Base-by-base conservation (phyloP, 1,140 invertebrate genomes). In the Dryas iulia region DNA sequence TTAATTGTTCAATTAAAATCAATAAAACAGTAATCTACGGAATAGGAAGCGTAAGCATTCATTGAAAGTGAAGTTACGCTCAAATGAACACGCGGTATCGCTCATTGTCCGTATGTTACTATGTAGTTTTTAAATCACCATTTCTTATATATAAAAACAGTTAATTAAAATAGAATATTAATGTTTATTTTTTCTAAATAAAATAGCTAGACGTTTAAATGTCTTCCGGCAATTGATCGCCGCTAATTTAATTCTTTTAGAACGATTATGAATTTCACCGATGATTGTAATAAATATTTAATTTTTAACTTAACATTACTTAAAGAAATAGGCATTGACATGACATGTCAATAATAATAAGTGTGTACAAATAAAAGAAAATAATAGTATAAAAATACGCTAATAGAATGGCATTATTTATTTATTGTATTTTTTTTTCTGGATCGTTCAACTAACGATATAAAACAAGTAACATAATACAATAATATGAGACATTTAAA, bases 11-110 rank as follows among this genome's bases (percentile, higher is more conserved):
- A 23, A 14, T 65, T 35, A 28, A 65, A 24, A 58, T 57, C 23
- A 57, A 65, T 23, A 57, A 57, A 66, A 39, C 56, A 59, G 14
- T 66, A 26, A 31, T 63, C 57, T 71, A 71, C 71, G 78, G 76
- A 80, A 78, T 64, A 80, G 80, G 76, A 82, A 82, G 71, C 56
- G 58, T 25, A 39, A 66, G 52, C 31, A 65, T 66, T 66, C 60
- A 70, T 77, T 71, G 80, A 82, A 82, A 80, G 78, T 78, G 68
- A 78, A 66, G 76, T 78, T 64, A 77, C 76, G 73, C 68, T 62
- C 61, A 70, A 78, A 54, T 77, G 62, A 66, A 54, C 71, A 67
- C 69, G 73, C 53, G 68, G 73, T 68, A 75, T 75, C 72, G 70
- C 53, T 33, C 14, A 56, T 28, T 31, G 39, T 31, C 60, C 63